Base-by-base conservation (phyloP, 2,888 invertebrate species). In the Polia nebulosa region DNA sequence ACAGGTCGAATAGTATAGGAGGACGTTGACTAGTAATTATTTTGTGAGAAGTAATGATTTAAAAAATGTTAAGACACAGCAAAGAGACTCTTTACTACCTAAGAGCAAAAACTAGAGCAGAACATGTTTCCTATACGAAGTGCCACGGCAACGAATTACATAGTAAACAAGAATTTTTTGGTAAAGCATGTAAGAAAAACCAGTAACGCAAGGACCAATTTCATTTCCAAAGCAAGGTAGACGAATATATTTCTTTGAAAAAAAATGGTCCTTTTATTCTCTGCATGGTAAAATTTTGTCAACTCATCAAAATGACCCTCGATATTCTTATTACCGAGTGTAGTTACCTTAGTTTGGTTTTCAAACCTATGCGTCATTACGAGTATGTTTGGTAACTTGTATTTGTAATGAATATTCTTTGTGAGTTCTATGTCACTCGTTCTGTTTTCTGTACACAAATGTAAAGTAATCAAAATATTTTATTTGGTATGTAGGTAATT, bases 391-490 rank as follows among this genome's bases (percentile, higher is more conserved):
- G 36, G 39, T 41, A 52, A 71, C 56, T 47, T 41, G 52, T 39
- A 67, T 66, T 49, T 41, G 47, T 59, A 34, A 70, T 27, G 60
- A 41, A 51, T 51, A 52, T 41, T 59, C 27, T 55, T 76, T 63
- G 59, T 32, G 34, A 49, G 13, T 64, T 25, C n/a, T n/a, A n/a
- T n/a, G n/a, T n/a, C 25, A 59, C 44, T 25, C 17, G 27, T 75
- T 62, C 44, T 22, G 17, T 70, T 49, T 51, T 61, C 4, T 25
- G 45, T 36, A 15, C 39, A 49, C 32, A 55, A 63, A 64, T 61
- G 75, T 51, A 39, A 57, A 57, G 65, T 76, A 77, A 76, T 76
- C 78, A 67, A 72, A 72, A 72, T 62, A 59, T 25, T 58, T 39
- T 11, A 32, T 29, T 66, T 8, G 61, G 61, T 72, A 77, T 76